Evolutionary conservation across 2,113 vertebrate species (phyloP).

Genomic region (Pelecanoides urinatrix): DNA sequence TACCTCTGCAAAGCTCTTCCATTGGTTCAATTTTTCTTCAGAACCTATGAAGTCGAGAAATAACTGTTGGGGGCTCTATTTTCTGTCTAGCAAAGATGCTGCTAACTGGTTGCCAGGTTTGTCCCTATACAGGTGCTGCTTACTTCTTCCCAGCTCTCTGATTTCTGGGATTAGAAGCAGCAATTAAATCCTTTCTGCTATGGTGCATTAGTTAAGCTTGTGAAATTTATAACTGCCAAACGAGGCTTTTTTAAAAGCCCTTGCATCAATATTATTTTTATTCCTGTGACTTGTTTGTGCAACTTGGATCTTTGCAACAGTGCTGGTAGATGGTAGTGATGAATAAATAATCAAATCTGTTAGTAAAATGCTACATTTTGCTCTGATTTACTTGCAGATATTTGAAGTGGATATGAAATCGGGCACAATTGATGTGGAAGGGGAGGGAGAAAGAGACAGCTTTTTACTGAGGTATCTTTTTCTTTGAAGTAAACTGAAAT

Average conservation of each 20-base stretch:
- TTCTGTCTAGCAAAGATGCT: neutral
- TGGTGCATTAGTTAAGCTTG: neutral
- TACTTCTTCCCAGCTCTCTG: neutral
- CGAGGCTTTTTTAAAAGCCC: neutral
- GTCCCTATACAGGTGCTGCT: neutral
- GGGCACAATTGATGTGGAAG: neutral
- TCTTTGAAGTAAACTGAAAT: neutral
- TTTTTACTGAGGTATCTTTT: slow-evolving; percentile 13
- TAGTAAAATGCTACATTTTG: slow-evolving; percentile 17
- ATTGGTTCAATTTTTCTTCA: neutral
- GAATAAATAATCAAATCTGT: slow-evolving; percentile 28
- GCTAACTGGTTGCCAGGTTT: neutral
- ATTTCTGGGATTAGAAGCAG: neutral
- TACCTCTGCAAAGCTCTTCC: neutral
- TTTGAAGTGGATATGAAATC: slow-evolving; percentile 16
- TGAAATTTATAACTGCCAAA: neutral
- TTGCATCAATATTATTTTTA: slow-evolving; percentile 8
- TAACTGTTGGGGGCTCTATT: neutral
- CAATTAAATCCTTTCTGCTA: neutral
- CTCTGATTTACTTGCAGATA: slow-evolving; percentile 24
- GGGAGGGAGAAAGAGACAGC: neutral
- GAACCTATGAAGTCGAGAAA: neutral
- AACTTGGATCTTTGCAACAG: neutral
- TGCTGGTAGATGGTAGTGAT: neutral
- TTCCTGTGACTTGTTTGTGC: neutral